Evolutionary conservation across 2,113 vertebrate genomes (phyloP), one percentile per base, ranked within the genome.

Genomic region (Malaclemys terrapin): DNA sequence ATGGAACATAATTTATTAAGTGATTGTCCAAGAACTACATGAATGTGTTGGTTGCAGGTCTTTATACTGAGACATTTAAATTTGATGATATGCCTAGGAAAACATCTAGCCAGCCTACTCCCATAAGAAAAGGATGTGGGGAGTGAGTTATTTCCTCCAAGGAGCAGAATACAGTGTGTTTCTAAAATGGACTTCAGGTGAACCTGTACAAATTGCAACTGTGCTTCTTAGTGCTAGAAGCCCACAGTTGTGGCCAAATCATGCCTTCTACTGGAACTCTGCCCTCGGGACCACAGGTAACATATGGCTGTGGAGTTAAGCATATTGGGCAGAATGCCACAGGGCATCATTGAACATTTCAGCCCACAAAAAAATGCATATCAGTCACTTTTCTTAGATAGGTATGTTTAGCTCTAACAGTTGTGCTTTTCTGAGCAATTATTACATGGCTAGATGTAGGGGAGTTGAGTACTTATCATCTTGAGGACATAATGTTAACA

Each of bases 101-200:
- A 96, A 88, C 65, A 80, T 31, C 12, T 65, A 25, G 69, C 85
- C 54, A 96, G 84, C 49, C 82, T 91, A 52, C 20, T 92, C 47
- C 29, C 20, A 25, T 52, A 38, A 69, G 59, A 90, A 94, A 94
- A 89, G 38, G 24, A 80, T 85, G 90, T 84, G 47, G 91, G 83
- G 59, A 94, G 91, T 35, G 20, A 93, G 84, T 93, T 87, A 13
- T 82, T 89, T 95, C 82, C 90, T 95, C 49, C 14, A 52, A 91
- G 56, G 38, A 78, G 24, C 81, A 3, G 82, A 96, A 69, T 83
- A 89, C 85, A 42, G 3, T 69, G 19, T 69, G 31, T 7, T 92
- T 20, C 72, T 93, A 35, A 93, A 90, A 89, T 1, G 12, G 45
- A 89, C 59, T 20, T 93, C 80, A 56, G 50, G 78, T 76, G 59